phyloP scores from a whole-genome alignment of 2,797 vertebrate genomes.

The Pristis pectinata region DNA sequence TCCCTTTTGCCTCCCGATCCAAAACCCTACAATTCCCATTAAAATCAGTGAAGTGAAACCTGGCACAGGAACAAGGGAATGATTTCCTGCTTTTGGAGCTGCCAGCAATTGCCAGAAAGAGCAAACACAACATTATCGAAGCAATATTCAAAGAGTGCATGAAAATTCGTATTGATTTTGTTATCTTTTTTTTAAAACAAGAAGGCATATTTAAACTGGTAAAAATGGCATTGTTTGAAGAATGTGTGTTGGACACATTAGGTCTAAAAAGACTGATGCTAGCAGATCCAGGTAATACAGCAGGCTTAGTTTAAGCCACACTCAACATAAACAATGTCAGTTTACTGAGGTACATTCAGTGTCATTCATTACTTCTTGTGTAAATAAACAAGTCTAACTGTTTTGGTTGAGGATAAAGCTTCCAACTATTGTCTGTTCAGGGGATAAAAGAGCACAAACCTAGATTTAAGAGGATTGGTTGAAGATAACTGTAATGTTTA shows the following conservation, averaged over 20 bases:
- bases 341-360: conserved; percentile 16
- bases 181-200: no score
- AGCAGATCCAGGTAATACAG: conserved; percentile 24
- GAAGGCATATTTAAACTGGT: not conserved
- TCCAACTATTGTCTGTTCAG: conserved; percentile 9
- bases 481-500: not conserved
- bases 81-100: no score
- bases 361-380: conserved; percentile 27
- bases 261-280: not conserved
- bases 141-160: not conserved
- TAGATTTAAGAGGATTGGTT: not conserved
- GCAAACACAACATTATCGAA: not conserved
- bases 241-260: not conserved
- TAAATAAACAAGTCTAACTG: conserved; percentile 27
- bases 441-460: not conserved
- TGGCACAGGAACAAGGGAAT: no score
- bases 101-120: no score
- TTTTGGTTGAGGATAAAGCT: conserved; percentile 18
- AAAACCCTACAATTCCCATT: no score
- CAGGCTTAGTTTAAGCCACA: conserved; percentile 11
- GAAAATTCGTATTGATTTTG: not conserved
- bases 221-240: not conserved
- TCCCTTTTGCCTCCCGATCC: no score
- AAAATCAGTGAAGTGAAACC: no score
- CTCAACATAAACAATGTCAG: not conserved